Evolutionary conservation across 2,797 vertebrate species (phyloP).

Genomic region (Cyprinodon diabolis): DNA sequence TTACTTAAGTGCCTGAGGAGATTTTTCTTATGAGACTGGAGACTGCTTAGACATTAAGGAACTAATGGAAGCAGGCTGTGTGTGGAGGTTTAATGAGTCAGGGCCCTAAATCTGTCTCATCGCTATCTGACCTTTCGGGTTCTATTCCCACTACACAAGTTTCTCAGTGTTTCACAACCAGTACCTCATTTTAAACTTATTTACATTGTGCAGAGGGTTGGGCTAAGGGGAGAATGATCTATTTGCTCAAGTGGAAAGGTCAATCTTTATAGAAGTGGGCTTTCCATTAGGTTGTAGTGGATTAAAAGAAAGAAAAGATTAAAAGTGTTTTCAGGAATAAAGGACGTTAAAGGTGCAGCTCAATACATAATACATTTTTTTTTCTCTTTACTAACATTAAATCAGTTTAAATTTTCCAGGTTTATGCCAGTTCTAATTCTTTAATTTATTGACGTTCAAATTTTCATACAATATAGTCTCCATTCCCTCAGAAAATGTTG

Average conservation of each 20-base stretch:
- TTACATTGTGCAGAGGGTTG: background rate
- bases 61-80: constrained; percentile 16
- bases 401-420: too few species aligned
- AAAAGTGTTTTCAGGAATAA: background rate
- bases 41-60: constrained; percentile 30
- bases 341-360: background rate
- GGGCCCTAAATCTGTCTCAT: constrained; percentile 28
- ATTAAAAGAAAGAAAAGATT: constrained; percentile 1
- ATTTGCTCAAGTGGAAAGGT: constrained; percentile 13
- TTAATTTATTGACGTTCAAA: too few species aligned
- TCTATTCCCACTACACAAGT: background rate
- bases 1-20: constrained; percentile 16
- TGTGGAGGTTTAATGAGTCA: constrained; percentile 21
- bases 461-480: too few species aligned
- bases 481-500: too few species aligned
- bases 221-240: background rate
- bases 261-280: constrained; percentile 16
- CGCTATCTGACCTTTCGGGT: constrained; percentile 29
- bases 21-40: constrained; percentile 30
- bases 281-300: constrained; percentile 53
- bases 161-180: constrained; percentile 16
- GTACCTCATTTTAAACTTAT: constrained; percentile 14
- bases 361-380: background rate
- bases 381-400: too few species aligned
- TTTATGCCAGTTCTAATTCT: too few species aligned